Evolutionary conservation across 2,888 invertebrate species (phyloP).

Genomic region (Drosophila buzzatii): DNA sequence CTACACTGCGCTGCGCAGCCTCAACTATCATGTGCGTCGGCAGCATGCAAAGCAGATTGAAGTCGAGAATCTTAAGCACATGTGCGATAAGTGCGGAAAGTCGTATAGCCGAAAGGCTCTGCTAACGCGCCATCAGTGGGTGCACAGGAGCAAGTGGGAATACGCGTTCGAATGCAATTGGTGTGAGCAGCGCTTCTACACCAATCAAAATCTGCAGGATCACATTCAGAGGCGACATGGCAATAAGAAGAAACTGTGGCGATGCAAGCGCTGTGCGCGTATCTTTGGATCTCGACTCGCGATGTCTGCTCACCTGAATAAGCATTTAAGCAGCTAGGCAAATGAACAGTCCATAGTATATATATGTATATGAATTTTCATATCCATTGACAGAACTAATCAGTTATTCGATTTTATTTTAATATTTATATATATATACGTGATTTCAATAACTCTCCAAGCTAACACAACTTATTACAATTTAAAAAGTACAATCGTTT

Average conservation of each 20-base stretch:
- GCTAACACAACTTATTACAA: constrained; percentile 69
- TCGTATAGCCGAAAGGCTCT: constrained; percentile 62
- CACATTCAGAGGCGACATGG: constrained; percentile 75
- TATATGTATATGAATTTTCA: not conserved
- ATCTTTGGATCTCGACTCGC: constrained; percentile 61
- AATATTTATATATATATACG: constrained; percentile 41
- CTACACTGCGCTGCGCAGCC: constrained; percentile 62
- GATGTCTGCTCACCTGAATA: constrained; percentile 68
- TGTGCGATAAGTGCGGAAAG: constrained; percentile 80
- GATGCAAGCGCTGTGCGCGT: constrained; percentile 75
- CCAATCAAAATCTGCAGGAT: constrained; percentile 64
- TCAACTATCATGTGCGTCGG: constrained; percentile 56
- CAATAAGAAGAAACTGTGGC: constrained; percentile 47
- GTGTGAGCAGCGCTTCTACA: constrained; percentile 65
- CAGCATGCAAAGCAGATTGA: constrained; percentile 25
- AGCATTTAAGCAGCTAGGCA: constrained; percentile 27
- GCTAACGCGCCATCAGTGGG: constrained; percentile 59
- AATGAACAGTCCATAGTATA: not conserved
- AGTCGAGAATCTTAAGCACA: constrained; percentile 4
- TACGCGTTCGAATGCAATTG: constrained; percentile 37
- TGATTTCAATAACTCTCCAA: constrained; percentile 72
- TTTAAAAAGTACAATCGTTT: constrained; percentile 52
- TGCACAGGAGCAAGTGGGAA: constrained; percentile 43
- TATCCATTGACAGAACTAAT: constrained; percentile 42
- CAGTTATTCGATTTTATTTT: constrained; percentile 67